phyloP scores from a whole-genome alignment of 92 coral and sea anemone species.

The Phenganax subtilis region DNA sequence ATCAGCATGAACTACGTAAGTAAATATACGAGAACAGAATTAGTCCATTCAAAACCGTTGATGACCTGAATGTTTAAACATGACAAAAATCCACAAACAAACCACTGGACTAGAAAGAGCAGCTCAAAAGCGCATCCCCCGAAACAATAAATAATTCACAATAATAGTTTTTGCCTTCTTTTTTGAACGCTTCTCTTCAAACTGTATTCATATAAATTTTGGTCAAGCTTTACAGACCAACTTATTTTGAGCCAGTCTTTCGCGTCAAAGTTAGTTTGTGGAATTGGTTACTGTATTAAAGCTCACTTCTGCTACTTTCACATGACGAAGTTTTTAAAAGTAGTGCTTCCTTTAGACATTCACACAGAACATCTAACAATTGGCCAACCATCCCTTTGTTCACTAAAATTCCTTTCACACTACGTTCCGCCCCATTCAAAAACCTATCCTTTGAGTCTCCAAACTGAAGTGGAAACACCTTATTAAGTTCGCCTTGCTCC shows the following conservation, averaged over 20 bases:
- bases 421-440: conserved; percentile 1
- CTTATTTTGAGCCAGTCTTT: background rate
- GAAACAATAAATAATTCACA: too few relatives aligned
- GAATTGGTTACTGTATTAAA: background rate
- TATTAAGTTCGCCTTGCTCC: background rate
- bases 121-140: too few relatives aligned
- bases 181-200: too few relatives aligned
- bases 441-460: background rate
- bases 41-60: background rate
- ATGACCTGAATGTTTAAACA: background rate
- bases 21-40: background rate
- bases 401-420: conserved; percentile 22
- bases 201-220: background rate
- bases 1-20: conserved; percentile 50
- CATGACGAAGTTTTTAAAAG: background rate
- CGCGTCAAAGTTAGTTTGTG: background rate
- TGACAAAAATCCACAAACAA: background rate
- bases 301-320: conserved; percentile 12
- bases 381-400: conserved; percentile 14
- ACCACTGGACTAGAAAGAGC: too few relatives aligned
- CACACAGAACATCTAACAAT: conserved; percentile 18
- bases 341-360: conserved; percentile 27
- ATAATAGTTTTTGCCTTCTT: too few relatives aligned
- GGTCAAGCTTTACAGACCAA: background rate
- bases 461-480: conserved; percentile 7